Evolutionary conservation across 2,797 vertebrate species (phyloP).

Genomic region (Neoniphon sammara): DNA sequence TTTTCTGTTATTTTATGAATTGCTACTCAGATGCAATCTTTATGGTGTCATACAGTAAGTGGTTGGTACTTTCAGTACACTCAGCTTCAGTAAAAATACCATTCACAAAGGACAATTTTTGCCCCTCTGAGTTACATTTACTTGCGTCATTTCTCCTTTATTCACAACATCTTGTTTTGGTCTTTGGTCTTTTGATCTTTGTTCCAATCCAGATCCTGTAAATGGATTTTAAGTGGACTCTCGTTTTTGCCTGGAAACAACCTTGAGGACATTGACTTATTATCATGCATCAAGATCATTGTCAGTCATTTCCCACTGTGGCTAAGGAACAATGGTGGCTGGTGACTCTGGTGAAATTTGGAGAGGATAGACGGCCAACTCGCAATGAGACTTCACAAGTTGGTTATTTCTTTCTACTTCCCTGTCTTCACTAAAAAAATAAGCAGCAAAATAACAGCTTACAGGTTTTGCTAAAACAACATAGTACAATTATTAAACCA

Average conservation of each 20-base stretch:
- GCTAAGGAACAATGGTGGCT: neutral
- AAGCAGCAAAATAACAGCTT: no score
- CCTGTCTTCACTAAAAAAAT: no score
- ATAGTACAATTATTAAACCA: no score
- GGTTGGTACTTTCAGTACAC: slow-evolving; percentile 30
- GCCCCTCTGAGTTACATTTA: slow-evolving; percentile 45
- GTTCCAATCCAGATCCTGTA: slow-evolving; percentile 37
- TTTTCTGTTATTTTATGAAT: slow-evolving; percentile 32
- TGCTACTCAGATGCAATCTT: slow-evolving; percentile 3
- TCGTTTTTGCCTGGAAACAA: slow-evolving; percentile 44
- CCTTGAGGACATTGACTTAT: slow-evolving; percentile 55
- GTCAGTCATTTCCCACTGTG: slow-evolving; percentile 19
- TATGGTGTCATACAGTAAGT: slow-evolving; percentile 27
- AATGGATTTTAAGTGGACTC: slow-evolving; percentile 41
- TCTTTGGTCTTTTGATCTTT: neutral
- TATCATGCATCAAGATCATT: slow-evolving; percentile 33
- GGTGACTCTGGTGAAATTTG: no score
- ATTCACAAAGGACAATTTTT: slow-evolving; percentile 45
- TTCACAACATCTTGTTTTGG: slow-evolving; percentile 52
- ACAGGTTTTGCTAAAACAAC: no score
- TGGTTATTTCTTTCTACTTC: no score
- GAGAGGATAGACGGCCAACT: no score
- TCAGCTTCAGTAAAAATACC: slow-evolving; percentile 37
- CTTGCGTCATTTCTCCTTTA: slow-evolving; percentile 57
- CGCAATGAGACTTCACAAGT: no score